A percentile compares a stretch with the other conserved stretches of the same genome.
Evolutionary conservation across 2,888 invertebrate species (phyloP).

Genomic region (Baccha elongata): DNA sequence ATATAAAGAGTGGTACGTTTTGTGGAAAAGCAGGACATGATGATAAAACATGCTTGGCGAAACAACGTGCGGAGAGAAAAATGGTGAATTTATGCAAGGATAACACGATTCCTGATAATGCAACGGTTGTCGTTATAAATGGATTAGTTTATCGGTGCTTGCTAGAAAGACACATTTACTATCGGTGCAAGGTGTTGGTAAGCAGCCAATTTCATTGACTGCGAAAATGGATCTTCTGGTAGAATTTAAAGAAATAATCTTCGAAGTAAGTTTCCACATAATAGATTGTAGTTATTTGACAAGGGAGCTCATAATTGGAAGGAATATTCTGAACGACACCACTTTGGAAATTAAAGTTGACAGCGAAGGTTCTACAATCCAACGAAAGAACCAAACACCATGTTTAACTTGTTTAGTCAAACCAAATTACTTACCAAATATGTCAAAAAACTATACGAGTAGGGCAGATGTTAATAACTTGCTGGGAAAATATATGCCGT

Average conservation of each 20-base stretch:
- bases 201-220: too few species aligned
- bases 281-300: slow-evolving; percentile 15
- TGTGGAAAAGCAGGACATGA: slow-evolving; percentile 22
- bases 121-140: neutral
- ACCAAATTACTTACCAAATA: neutral
- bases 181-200: slow-evolving; percentile 12
- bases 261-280: slow-evolving; percentile 23
- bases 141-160: slow-evolving; percentile 10
- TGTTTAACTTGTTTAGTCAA: neutral
- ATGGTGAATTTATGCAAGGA: neutral
- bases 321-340: slow-evolving; percentile 3
- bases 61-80: slow-evolving; percentile 20
- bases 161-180: neutral
- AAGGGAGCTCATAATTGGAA: slow-evolving; percentile 12
- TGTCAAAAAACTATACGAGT: neutral
- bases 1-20: slow-evolving; percentile 8
- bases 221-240: slow-evolving; percentile 24
- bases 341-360: slow-evolving; percentile 12
- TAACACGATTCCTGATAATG: neutral
- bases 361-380: neutral
- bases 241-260: slow-evolving; percentile 30
- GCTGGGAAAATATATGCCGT: neutral
- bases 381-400: neutral
- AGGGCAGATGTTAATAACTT: neutral
- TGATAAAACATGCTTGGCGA: slow-evolving; percentile 17